Base-by-base conservation (phyloP, 2,888 invertebrate genomes). In the Oscheius sp. region DNA sequence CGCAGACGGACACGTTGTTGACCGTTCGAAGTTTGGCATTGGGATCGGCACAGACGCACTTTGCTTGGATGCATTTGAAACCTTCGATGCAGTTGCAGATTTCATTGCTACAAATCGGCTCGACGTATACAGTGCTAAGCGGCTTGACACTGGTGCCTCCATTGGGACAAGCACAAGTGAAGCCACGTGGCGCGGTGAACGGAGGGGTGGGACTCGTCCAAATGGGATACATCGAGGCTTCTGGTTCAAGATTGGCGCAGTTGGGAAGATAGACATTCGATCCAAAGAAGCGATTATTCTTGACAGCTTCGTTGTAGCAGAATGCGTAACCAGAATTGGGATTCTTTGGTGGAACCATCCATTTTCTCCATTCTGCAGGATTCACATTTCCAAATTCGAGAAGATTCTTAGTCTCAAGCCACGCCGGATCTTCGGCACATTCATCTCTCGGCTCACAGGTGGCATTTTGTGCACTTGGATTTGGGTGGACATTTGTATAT, bases 341-440 rank as follows among this genome's bases (percentile, higher is more conserved):
- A 18, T 66, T 29, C 66, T 66, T 72, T 9, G 72, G 72, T 27
- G 9, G 18, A 13, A 66, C n/a, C 64, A 55, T 63, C 41, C 43
- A 35, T 6, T 18, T 21, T 41, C 27, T 7, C 70, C 61, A 61
- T 5, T 59, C 58, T 7, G 46, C 25, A 9, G 53, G 43, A 2
- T 55, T 35, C 13, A 43, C 52, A 9, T 53, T 69, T 53, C 69
- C 69, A 7, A 2, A 13, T 13, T 49, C 21, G 21, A 59, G 9
- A 16, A 58, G 7, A 1, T n/a, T 35, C 18, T 55, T 18, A 3
- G 72, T 49, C 66, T 66, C 45, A 18, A 2, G 23, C 21, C 35
- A 72, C 2, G 72, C 72, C 7, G 64, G 25, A 66, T 72, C 72
- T 29, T 56, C 23, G 7, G 64, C 41, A 41, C 72, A 72, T 18